phyloP scores from a whole-genome alignment of 2,797 vertebrate genomes.

The Benthosema pterotum region DNA sequence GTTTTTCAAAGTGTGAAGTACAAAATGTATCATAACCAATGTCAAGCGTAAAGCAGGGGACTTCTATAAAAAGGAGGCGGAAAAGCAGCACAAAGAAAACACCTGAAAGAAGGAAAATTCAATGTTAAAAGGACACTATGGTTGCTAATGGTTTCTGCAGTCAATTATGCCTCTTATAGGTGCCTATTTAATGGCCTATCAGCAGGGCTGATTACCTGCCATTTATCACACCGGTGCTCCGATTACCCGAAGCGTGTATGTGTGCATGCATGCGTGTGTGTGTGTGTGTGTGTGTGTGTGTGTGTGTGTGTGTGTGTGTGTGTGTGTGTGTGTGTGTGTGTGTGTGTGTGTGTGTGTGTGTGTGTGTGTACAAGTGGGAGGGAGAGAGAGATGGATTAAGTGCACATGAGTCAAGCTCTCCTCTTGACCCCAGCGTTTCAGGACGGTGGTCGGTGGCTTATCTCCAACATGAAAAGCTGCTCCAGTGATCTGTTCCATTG shows the following conservation, averaged over 20 bases:
- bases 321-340: too few relatives aligned
- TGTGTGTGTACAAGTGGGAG: background rate
- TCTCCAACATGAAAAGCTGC: conserved; percentile 46
- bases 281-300: background rate
- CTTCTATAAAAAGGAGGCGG: too few relatives aligned
- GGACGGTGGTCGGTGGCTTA: conserved; percentile 34
- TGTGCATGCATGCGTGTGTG: background rate
- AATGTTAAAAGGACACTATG: conserved; percentile 25
- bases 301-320: too few relatives aligned
- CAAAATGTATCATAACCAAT: too few relatives aligned
- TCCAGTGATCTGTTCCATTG: conserved; percentile 54
- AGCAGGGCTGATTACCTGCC: conserved; percentile 42
- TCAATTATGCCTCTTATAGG: conserved; percentile 38
- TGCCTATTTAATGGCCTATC: conserved; percentile 46
- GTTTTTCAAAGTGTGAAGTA: too few relatives aligned
- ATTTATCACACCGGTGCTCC: conserved; percentile 29
- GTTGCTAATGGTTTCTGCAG: conserved; percentile 10
- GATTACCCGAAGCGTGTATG: conserved; percentile 2
- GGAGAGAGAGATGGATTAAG: conserved; percentile 39
- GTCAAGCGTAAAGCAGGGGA: too few relatives aligned
- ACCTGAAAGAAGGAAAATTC: conserved; percentile 6
- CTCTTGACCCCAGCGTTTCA: conserved; percentile 43
- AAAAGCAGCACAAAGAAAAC: conserved; percentile 12
- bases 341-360: background rate
- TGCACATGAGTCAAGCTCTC: conserved; percentile 32